A percentile compares a stretch with the other conserved stretches of the same genome.
Conservation (phyloP, 2,888 invertebrate genomes). For the Eilema caniola region DNA sequence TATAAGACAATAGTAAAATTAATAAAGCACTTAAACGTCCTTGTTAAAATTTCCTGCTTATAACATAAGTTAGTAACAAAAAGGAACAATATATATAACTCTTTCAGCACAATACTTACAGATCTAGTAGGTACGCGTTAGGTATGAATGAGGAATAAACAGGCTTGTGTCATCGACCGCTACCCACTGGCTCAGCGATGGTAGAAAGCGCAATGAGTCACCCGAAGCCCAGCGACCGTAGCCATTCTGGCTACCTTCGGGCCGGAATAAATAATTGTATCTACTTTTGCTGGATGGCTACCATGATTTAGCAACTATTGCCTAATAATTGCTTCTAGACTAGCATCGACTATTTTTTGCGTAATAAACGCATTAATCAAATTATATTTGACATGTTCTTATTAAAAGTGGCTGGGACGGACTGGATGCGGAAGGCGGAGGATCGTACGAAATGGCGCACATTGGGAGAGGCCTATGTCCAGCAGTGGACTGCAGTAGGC, state of each 20-base stretch:
- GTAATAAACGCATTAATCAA: background rate
- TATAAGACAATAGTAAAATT: too few species aligned
- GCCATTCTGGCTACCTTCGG: constrained; percentile 63
- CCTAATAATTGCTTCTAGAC: constrained; percentile 1
- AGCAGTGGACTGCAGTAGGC: too few species aligned
- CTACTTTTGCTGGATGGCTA: constrained; percentile 12
- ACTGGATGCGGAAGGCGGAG: too few species aligned
- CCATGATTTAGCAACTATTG: constrained; percentile 6
- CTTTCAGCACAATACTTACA: constrained; percentile 46
- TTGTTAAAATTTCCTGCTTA: background rate
- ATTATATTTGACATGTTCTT: background rate
- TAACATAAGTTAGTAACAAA: background rate
- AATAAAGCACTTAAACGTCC: background rate
- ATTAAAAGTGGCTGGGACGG: too few species aligned
- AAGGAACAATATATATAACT: constrained; percentile 9
- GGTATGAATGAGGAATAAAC: constrained; percentile 46
- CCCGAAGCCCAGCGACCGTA: constrained; percentile 54
- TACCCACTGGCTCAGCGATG: constrained; percentile 51
- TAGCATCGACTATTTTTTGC: background rate
- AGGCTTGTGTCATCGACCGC: constrained; percentile 59
- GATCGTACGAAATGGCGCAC: too few species aligned
- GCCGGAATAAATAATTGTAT: constrained; percentile 7
- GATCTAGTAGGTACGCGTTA: constrained; percentile 19
- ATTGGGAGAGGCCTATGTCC: too few species aligned
- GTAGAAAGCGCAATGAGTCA: constrained; percentile 67